phyloP scores from a whole-genome alignment of 2,888 invertebrate species.

The Pandemis cinnamomeana region DNA sequence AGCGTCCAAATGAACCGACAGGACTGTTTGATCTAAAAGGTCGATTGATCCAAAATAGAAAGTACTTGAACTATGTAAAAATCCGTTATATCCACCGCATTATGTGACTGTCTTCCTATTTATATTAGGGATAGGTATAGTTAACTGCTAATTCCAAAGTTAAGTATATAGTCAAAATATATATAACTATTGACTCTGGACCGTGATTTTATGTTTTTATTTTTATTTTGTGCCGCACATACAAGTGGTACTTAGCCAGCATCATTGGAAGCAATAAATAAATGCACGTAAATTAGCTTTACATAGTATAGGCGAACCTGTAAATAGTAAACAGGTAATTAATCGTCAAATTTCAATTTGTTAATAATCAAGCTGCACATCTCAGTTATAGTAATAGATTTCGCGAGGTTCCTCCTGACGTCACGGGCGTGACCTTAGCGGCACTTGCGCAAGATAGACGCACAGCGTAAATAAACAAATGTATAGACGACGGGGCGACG shows the following conservation, averaged over 20 bases:
- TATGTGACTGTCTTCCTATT: neutral
- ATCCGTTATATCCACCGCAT: neutral
- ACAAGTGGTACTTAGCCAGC: neutral
- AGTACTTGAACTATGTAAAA: neutral
- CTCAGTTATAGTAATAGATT: conserved; percentile 50
- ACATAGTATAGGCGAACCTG: neutral
- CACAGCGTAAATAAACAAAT: conserved; percentile 71
- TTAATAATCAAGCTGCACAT: neutral
- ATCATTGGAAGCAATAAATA: neutral
- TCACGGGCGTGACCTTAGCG: conserved; percentile 54
- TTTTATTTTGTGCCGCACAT: too few relatives aligned
- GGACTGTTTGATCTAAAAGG: neutral
- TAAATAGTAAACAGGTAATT: too few relatives aligned
- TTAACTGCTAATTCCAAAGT: too few relatives aligned
- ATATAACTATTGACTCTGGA: too few relatives aligned
- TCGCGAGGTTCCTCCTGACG: conserved; percentile 61
- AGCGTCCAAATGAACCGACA: conserved; percentile 1
- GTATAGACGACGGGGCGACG: neutral
- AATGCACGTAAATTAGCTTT: neutral
- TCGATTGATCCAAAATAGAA: conserved; percentile 2
- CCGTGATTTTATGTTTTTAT: too few relatives aligned
- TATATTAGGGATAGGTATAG: too few relatives aligned
- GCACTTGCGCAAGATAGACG: conserved; percentile 55
- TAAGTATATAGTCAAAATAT: too few relatives aligned
- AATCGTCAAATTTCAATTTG: neutral